A percentile compares a stretch with the other conserved stretches of the same genome.
These are phyloP conservation scores for Sinocyclocheilus rhinocerous DNA, from an alignment of 2,113 vertebrate species.

Conservation along the genomic window DNA sequence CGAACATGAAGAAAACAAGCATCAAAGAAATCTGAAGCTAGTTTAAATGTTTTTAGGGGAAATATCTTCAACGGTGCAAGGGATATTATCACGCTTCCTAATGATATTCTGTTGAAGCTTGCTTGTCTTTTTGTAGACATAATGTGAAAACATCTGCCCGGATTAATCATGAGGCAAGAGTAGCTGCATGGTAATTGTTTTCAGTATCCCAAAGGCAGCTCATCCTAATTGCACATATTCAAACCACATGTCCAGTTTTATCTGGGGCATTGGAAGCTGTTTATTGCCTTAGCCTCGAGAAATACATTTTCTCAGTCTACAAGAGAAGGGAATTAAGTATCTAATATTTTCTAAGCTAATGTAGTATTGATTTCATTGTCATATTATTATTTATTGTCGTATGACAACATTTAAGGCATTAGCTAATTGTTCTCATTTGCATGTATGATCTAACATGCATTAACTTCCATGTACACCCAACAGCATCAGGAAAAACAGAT, in stretches of 20 bases:
- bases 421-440: background rate
- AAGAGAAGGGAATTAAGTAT: slow-evolving; percentile 16
- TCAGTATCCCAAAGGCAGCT: background rate
- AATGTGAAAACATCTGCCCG: slow-evolving; percentile 15
- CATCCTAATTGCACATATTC: slow-evolving; percentile 27
- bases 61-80: background rate
- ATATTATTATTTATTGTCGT: background rate
- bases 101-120: background rate
- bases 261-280: slow-evolving; percentile 21
- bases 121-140: background rate
- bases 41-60: background rate
- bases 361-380: slow-evolving; percentile 26
- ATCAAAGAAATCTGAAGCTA: background rate
- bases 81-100: background rate
- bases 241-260: slow-evolving; percentile 32
- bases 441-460: background rate
- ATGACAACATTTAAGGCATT: no score
- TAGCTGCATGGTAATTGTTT: background rate
- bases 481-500: background rate
- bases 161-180: slow-evolving; percentile 8
- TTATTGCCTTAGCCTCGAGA: slow-evolving; percentile 8
- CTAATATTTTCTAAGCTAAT: background rate
- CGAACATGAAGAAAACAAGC: background rate
- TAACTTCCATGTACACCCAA: background rate
- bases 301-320: background rate